Conservation (phyloP, 2,797 vertebrate genomes). For the Steatocranus sp. region DNA sequence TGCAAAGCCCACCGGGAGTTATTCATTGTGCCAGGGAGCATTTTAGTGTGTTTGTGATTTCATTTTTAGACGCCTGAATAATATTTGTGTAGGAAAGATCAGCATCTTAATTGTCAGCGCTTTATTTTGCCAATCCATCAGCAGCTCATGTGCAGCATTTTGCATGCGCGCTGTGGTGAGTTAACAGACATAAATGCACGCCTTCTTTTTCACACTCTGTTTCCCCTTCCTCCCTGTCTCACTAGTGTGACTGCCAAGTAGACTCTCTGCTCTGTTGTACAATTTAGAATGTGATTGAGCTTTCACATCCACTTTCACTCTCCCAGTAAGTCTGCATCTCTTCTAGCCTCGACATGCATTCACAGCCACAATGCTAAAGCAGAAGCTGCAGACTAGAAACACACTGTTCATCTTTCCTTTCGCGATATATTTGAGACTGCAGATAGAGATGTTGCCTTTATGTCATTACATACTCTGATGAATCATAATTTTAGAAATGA, state of each 20-base stretch:
- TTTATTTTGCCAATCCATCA: constrained; percentile 48
- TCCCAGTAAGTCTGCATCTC: constrained; percentile 48
- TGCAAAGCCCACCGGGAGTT: constrained; percentile 42
- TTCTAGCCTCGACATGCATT: constrained; percentile 42
- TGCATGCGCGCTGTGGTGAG: constrained; percentile 26
- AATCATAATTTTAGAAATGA: constrained; percentile 19
- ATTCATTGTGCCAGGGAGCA: constrained; percentile 35
- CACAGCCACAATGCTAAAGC: constrained; percentile 22
- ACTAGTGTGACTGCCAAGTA: constrained; percentile 63
- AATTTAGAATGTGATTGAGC: constrained; percentile 76
- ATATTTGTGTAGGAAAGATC: constrained; percentile 25
- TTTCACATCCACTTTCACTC: constrained; percentile 74
- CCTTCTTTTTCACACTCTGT: constrained; percentile 13
- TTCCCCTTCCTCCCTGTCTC: constrained; percentile 35
- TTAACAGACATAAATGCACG: constrained; percentile 49
- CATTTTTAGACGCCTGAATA: constrained; percentile 20
- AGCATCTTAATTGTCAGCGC: constrained; percentile 54
- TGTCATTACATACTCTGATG: neutral
- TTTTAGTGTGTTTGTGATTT: constrained; percentile 26
- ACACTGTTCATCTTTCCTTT: constrained; percentile 1
- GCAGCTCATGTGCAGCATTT: constrained; percentile 46
- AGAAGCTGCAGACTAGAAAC: constrained; percentile 29
- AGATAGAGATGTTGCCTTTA: neutral
- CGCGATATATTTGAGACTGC: neutral
- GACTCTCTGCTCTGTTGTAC: constrained; percentile 68